These are phyloP conservation scores for Ambastaia sidthimunki DNA, from an alignment of 2,797 vertebrate species.

Conservation along the genomic window DNA sequence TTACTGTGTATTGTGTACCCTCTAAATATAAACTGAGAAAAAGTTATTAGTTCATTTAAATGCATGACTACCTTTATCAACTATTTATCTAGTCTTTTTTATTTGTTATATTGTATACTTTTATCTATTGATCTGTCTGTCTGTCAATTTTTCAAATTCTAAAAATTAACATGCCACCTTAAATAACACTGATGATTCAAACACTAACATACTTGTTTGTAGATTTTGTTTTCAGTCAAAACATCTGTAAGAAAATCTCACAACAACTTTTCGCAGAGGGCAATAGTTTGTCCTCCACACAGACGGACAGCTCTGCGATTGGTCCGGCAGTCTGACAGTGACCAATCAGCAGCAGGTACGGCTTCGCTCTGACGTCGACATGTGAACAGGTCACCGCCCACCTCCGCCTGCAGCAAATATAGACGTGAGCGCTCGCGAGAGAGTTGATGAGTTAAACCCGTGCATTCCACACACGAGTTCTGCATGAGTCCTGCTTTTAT, in stretches of 20 bases:
- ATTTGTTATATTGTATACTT: no score
- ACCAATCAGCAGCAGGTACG: slow-evolving; percentile 74
- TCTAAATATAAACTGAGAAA: no score
- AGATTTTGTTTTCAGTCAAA: neutral
- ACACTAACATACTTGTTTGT: no score
- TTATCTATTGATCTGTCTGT: no score
- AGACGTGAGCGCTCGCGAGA: slow-evolving; percentile 59
- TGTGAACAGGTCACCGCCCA: slow-evolving; percentile 65
- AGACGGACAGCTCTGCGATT: slow-evolving; percentile 74
- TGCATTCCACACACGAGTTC: no score
- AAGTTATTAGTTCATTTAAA: no score
- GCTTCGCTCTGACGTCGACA: slow-evolving; percentile 45
- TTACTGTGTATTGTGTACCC: no score
- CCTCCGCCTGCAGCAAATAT: slow-evolving; percentile 78
- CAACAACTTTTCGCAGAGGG: neutral
- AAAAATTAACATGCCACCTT: no score
- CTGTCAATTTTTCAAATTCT: no score
- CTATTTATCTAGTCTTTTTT: no score
- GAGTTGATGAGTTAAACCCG: slow-evolving; percentile 24
- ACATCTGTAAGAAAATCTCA: neutral
- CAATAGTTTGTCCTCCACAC: neutral
- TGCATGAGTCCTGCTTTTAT: slow-evolving; percentile 12
- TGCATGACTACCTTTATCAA: no score
- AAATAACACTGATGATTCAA: no score
- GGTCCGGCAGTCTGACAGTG: slow-evolving; percentile 62